Conservation (phyloP, 2,797 vertebrate genomes). For the Parauchenoglanis ngamensis region DNA sequence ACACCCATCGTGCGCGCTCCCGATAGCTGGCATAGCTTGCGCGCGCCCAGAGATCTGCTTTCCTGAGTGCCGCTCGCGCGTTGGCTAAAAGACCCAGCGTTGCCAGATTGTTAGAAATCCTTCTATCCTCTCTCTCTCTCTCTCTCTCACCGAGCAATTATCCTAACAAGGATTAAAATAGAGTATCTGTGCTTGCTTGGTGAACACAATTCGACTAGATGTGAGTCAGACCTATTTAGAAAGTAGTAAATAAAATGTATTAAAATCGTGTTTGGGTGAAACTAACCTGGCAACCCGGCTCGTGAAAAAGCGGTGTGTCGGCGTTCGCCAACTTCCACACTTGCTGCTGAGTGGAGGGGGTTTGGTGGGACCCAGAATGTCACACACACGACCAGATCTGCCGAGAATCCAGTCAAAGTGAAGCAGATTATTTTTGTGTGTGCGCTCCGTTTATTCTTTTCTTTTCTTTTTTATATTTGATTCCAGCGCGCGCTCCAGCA, state of each 20-base stretch:
- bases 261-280: neutral
- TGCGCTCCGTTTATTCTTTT: neutral
- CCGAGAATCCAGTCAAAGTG: neutral
- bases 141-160: neutral
- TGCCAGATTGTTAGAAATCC: neutral
- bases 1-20: neutral
- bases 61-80: neutral
- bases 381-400: conserved; percentile 23
- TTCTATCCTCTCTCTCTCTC: neutral
- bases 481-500: neutral
- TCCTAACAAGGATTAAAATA: neutral
- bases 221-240: neutral
- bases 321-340: conserved; percentile 35
- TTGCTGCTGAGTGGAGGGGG: conserved; percentile 44
- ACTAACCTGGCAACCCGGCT: conserved; percentile 11
- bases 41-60: neutral
- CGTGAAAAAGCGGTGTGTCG: conserved; percentile 28
- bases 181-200: neutral
- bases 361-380: conserved; percentile 44
- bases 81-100: conserved; percentile 14
- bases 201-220: accelerated
- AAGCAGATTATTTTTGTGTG: neutral
- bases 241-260: accelerated
- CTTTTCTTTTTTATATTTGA: neutral
- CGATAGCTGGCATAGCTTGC: neutral